Evolutionary conservation across 2,797 vertebrate genomes (phyloP).

Genomic region (Tadarida brasiliensis): DNA sequence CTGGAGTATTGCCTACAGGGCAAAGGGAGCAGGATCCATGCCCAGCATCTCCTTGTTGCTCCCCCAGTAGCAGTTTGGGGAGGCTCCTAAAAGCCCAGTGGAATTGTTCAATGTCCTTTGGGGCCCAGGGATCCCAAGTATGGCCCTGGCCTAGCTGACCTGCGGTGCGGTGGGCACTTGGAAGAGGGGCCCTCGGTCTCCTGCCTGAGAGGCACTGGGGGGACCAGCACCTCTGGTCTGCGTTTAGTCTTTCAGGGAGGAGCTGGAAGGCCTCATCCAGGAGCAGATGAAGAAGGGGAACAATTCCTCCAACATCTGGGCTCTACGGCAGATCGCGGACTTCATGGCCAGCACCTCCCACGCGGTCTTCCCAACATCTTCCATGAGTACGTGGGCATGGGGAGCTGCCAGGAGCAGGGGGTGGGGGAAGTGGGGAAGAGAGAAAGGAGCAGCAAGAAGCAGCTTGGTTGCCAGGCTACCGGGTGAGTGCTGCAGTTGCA

Average conservation of each 20-base stretch:
- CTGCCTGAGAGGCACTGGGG: not conserved
- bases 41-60: not conserved
- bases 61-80: not conserved
- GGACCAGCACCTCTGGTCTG: not conserved
- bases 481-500: not conserved
- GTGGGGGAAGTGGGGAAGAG: not conserved
- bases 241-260: constrained; percentile 96
- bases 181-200: not conserved
- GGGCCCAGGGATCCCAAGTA: no score
- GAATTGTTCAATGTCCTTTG: not conserved
- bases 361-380: constrained; percentile 92
- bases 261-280: constrained; percentile 98
- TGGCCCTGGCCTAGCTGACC: not conserved
- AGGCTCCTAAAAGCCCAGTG: not conserved
- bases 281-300: constrained; percentile 99
- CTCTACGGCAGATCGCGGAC: constrained; percentile 96
- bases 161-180: not conserved
- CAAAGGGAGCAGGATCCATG: not conserved
- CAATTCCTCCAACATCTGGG: constrained; percentile 97
- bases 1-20: not conserved
- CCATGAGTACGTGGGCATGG: constrained; percentile 90
- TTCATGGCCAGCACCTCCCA: constrained; percentile 96
- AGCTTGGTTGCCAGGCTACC: constrained; percentile 66
- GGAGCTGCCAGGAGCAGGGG: constrained; percentile 59
- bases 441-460: constrained; percentile 3